Evolutionary conservation across 1,140 invertebrate genomes (phyloP), one percentile per base, ranked within the genome.

Genomic region (Neomicropteryx cornuta): DNA sequence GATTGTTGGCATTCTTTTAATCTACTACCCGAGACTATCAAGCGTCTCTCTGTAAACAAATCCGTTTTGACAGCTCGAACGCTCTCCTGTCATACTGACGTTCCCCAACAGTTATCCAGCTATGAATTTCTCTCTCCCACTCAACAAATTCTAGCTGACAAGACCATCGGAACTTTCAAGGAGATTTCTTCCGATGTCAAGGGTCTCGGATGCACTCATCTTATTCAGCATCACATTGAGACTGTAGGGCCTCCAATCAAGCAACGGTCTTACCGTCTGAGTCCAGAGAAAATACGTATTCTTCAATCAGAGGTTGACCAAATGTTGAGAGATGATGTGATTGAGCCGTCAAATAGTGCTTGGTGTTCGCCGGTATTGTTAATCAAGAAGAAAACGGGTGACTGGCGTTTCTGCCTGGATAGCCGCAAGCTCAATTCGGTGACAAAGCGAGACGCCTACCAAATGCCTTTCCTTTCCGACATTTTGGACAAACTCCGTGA

Each of bases 351-450:
- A n/a, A 44, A 47, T 21, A 51, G 50, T 24, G 35, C 48, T 0
- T 54, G 50, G 52, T 45, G 29, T 6, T 53, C 50, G n/a, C 50
- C 52, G 6, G 45, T 51, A 4, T 21, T 55, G 3, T 14, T 55
- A 10, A 41, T 43, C 5, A 40, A 16, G 3, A 53, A 56, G 33
- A 51, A 56, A 24, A 38, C 53, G 21, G 48, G 48, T 4, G 2
- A 43, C 33, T 30, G 18, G 4, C 17, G 56, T 5, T 52, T 60
- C 41, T 59, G 53, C 36, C 43, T 61, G 5, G 58, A 66, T 31
- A 51, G 50, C 18, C 33, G 60, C 2, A 52, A 50, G 38, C 19
- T 64, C 4, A 66, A 63, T 32, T 41, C 50, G 2, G 33, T 62
- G 1, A 58, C 62, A 1, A 53, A 48, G 22, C 45, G 46, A 16